Evolutionary conservation across 2,888 invertebrate species (phyloP).

Genomic region (Nemotelus pantherinus): DNA sequence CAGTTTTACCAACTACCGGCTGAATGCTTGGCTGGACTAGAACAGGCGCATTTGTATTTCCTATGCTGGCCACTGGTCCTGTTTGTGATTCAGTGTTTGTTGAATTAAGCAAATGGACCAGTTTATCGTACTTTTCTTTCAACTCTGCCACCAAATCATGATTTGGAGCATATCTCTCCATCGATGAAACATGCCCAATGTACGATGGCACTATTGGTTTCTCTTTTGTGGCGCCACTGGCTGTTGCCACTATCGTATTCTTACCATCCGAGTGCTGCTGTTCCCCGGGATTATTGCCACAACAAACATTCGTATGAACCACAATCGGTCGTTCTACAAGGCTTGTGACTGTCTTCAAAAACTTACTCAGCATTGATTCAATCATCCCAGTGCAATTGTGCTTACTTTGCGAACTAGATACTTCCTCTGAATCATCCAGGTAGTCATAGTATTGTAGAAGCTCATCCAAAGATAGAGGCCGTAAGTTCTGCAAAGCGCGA

Average conservation of each 20-base stretch:
- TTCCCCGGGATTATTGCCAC: not conserved
- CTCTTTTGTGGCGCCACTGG: not conserved
- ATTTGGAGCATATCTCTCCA: not conserved
- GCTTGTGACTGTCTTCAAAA: not conserved
- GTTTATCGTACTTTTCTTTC: slow-evolving; percentile 5
- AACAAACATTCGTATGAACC: slow-evolving; percentile 20
- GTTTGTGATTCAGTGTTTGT: too few relatives aligned
- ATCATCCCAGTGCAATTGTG: not conserved
- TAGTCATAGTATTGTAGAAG: slow-evolving; percentile 9
- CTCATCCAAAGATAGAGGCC: not conserved
- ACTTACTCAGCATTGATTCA: slow-evolving; percentile 7
- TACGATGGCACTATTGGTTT: not conserved
- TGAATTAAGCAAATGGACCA: not conserved
- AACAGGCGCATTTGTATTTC: too few relatives aligned
- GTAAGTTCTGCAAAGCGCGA: not conserved
- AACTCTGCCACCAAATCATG: not conserved
- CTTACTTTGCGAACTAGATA: not conserved
- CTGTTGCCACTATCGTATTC: not conserved
- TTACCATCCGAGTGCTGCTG: not conserved
- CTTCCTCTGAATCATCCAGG: not conserved
- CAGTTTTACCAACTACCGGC: too few relatives aligned
- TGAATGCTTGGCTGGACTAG: too few relatives aligned
- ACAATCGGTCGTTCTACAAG: not conserved
- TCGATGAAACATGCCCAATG: not conserved
- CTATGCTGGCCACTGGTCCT: too few relatives aligned